phyloP scores from a whole-genome alignment of 2,888 invertebrate genomes.

The Podotricha telesiphe region DNA sequence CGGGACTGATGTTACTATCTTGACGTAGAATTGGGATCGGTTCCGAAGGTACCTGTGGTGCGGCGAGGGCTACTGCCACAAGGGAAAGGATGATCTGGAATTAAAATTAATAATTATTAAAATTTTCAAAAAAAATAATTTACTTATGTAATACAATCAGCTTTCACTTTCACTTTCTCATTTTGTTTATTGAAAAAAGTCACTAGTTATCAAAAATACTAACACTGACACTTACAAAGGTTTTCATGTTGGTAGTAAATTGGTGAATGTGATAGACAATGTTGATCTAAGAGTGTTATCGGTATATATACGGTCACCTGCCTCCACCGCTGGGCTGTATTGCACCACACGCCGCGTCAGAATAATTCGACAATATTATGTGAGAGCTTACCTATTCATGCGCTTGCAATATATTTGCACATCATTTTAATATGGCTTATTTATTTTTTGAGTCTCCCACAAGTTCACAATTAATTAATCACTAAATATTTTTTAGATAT shows the following conservation, averaged over 20 bases:
- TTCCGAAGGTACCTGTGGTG: slow-evolving; percentile 66
- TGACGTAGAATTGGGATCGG: slow-evolving; percentile 82
- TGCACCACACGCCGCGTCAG: slow-evolving; percentile 73
- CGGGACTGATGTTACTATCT: slow-evolving; percentile 79
- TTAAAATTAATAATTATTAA: slow-evolving; percentile 18
- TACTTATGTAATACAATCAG: not conserved
- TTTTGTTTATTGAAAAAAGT: not conserved
- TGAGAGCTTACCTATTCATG: slow-evolving; percentile 59
- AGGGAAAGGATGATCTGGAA: slow-evolving; percentile 72
- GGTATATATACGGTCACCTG: slow-evolving; percentile 73
- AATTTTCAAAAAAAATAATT: not conserved
- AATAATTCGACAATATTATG: slow-evolving; percentile 73
- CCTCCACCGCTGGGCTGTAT: slow-evolving; percentile 75
- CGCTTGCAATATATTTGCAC: slow-evolving; percentile 57
- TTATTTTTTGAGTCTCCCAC: slow-evolving; percentile 19
- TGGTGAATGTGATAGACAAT: slow-evolving; percentile 77
- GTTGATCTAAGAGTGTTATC: slow-evolving; percentile 72
- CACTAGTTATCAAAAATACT: slow-evolving; percentile 49
- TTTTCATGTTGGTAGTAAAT: slow-evolving; percentile 75
- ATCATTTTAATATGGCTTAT: slow-evolving; percentile 29
- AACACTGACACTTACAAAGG: slow-evolving; percentile 77
- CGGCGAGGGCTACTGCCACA: slow-evolving; percentile 67
- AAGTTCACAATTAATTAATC: slow-evolving; percentile 2
- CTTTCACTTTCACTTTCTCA: slow-evolving; percentile 1
- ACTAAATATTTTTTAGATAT: not conserved